phyloP scores from a whole-genome alignment of 2,888 invertebrate species.

The Eristalis tenax region DNA sequence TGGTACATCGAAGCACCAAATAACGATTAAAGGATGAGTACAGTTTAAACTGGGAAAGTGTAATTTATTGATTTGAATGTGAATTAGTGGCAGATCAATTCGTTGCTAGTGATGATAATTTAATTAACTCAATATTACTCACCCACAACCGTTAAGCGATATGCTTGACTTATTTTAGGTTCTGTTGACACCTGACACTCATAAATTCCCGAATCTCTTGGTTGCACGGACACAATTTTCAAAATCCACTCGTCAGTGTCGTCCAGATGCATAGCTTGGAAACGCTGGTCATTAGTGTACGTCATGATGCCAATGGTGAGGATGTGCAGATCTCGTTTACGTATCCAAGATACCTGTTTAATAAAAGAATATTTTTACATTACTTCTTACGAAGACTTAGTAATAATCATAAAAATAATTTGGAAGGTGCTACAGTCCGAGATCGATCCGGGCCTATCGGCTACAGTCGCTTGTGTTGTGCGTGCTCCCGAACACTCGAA shows the following conservation, averaged over 20 bases:
- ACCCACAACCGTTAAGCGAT: conserved; percentile 88
- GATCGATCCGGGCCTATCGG: too few species aligned
- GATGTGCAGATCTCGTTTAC: conserved; percentile 91
- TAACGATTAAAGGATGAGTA: neutral
- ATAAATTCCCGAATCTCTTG: conserved; percentile 86
- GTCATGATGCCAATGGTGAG: conserved; percentile 88
- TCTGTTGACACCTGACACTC: conserved; percentile 91
- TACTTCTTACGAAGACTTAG: too few species aligned
- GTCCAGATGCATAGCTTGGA: conserved; percentile 87
- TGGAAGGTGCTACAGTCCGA: too few species aligned
- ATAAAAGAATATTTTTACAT: too few species aligned
- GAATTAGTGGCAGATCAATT: neutral
- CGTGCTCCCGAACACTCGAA: too few species aligned
- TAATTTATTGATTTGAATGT: neutral
- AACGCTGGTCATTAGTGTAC: conserved; percentile 88
- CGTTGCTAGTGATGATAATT: neutral
- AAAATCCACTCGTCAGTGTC: conserved; percentile 89
- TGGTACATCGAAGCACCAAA: neutral
- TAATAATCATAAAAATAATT: too few species aligned
- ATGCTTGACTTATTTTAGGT: conserved; percentile 89
- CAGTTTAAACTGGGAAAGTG: neutral
- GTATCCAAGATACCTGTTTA: conserved; percentile 90
- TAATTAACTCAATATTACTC: conserved; percentile 79
- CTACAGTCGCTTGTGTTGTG: too few species aligned
- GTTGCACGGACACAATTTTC: conserved; percentile 87